Base-by-base conservation (phyloP, 2,113 vertebrate genomes). In the Mus pahari region DNA sequence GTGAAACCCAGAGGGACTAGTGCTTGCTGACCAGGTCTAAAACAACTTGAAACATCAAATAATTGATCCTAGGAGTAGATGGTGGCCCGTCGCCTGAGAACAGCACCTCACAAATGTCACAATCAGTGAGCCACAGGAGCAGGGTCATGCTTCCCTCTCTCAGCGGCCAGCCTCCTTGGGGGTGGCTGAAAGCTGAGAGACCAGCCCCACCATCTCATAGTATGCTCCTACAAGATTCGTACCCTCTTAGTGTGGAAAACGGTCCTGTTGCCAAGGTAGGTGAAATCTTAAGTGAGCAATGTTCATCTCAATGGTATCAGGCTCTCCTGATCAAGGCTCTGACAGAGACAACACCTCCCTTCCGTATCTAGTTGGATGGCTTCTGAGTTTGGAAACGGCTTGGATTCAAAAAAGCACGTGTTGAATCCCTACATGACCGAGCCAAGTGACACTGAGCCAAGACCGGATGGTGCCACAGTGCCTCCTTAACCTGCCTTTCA, bases 311-410 rank as follows among this genome's bases (percentile, higher is more conserved):
- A 2, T 13, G 33, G 11, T 42, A 5, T 24, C n/a, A 0, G 33
- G 12, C 66, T 20, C 70, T 73, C 45, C 55, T 2, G 33, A 16
- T 33, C 20, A 6, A n/a, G 86, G 33, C 33, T 5, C 66, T 28
- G 12, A 39, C 36, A 7, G 66, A 39, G 71, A 8, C 26, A 16
- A 14, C 0, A 0, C 68, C 0, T 48, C 16, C 0, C 0, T 0
- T 71, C 86, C 13, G 0, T 10, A 31, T 36, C 0, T 5, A 10
- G 28, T 12, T 62, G 60, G 31, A 1, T 73, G 24, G 82, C 89
- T 66, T 42, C 62, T 26, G 39, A 90, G 13, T 45, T 26, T 17
- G 73, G 20, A n/a, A 68, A 31, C 4, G 50, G 82, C 88, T 33
- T 20, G 36, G 77, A 50, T 58, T 45, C 0, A 5, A 24, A 71